Percentiles rank a stretch among this genome's conserved stretches.
Evolutionary conservation across 2,888 invertebrate genomes (phyloP).

Genomic region (Hyposoter didymator): DNA sequence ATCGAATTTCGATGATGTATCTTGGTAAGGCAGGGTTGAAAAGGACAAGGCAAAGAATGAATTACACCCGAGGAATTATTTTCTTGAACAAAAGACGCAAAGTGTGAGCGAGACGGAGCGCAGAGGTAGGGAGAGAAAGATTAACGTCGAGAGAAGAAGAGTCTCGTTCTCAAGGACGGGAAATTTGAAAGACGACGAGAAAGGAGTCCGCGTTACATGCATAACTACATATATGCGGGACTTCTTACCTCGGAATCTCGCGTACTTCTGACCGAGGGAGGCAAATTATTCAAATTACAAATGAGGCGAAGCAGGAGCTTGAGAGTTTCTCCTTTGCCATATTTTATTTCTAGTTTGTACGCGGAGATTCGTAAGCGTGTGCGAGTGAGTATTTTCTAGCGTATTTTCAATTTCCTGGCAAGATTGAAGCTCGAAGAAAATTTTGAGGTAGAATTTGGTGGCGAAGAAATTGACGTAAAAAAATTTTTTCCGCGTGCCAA

Average conservation of each 20-base stretch:
- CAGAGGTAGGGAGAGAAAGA: conserved; percentile 11
- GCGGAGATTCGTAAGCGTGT: conserved; percentile 58
- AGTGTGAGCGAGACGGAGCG: background rate
- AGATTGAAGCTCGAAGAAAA: background rate
- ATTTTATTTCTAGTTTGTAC: conserved; percentile 69
- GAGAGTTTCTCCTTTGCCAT: conserved; percentile 68
- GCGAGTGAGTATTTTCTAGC: background rate
- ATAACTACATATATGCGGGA: conserved; percentile 18
- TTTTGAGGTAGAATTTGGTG: background rate
- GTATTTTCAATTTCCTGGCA: background rate
- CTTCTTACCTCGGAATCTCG: conserved; percentile 47
- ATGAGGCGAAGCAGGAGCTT: conserved; percentile 56
- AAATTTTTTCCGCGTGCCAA: background rate
- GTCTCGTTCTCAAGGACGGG: conserved; percentile 62
- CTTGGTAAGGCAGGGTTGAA: background rate
- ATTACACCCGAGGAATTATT: background rate
- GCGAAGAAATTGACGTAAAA: background rate
- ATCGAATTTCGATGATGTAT: background rate
- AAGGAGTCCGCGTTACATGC: conserved; percentile 29
- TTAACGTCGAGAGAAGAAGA: conserved; percentile 38
- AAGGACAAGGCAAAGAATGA: background rate
- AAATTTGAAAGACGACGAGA: conserved; percentile 59
- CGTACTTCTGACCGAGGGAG: conserved; percentile 60
- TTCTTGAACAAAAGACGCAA: background rate
- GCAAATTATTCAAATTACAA: conserved; percentile 77